Evolutionary conservation across 2,888 invertebrate genomes (phyloP).

Genomic region (Nomada ferruginata): DNA sequence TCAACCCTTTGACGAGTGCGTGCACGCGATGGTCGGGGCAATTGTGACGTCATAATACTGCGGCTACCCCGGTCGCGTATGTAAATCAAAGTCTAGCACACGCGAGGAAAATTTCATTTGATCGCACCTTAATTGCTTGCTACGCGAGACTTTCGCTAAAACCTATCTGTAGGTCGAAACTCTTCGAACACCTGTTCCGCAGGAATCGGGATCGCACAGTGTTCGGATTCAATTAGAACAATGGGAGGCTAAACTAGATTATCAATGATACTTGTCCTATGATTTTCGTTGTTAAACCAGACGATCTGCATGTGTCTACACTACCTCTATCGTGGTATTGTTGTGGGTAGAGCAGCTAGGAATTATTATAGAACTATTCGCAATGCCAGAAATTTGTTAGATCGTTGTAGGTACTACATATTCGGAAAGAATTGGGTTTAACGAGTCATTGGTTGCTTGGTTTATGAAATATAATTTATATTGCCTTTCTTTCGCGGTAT

Average conservation of each 20-base stretch:
- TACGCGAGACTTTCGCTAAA: constrained; percentile 36
- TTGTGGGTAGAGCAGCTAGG: too few relatives aligned
- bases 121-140: constrained; percentile 72
- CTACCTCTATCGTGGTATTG: too few relatives aligned
- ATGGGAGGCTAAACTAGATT: neutral
- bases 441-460: too few relatives aligned
- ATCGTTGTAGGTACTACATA: too few relatives aligned
- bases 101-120: constrained; percentile 81
- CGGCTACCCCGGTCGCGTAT: constrained; percentile 74
- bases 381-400: too few relatives aligned
- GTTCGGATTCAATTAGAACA: constrained; percentile 18
- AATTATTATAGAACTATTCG: too few relatives aligned
- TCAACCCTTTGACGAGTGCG: constrained; percentile 82
- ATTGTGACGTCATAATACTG: constrained; percentile 83
- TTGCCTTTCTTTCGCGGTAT: too few relatives aligned
- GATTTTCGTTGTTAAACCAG: too few relatives aligned
- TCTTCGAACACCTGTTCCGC: constrained; percentile 11
- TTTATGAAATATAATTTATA: too few relatives aligned
- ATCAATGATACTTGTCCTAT: neutral
- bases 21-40: constrained; percentile 81
- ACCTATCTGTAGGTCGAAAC: constrained; percentile 2
- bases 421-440: too few relatives aligned
- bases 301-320: too few relatives aligned
- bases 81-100: constrained; percentile 82
- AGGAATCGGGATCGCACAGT: neutral